Evolutionary conservation across 2,888 invertebrate genomes (phyloP), one percentile per base, ranked within the genome.

Genomic region (Tenthredo mesomela): DNA sequence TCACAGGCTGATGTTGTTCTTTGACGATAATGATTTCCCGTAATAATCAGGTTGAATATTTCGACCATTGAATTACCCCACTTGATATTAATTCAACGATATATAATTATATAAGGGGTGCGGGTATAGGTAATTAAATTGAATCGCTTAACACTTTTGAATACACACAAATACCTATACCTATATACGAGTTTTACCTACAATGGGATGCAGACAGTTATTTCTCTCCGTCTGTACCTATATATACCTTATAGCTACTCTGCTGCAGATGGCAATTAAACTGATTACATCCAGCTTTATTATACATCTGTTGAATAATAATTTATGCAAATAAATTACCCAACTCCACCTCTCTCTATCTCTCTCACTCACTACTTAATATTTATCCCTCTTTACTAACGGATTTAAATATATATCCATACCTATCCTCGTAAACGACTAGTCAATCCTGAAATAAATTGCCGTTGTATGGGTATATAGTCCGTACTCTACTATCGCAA

Each of bases 281-380:
- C 80, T 80, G 61, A 80, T 80, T 80, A 61, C 80, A 80, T 50
- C 50, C 80, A 25, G 58, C 61, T 80, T 61, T 80, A 58, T 80
- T 80, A 73, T 73, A 80, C 58, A 80, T 58, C 80, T 80, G 58
- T 80, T 80, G 80, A 80, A 80, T 80, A 33, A 77, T 77, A 80
- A 80, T 80, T 80, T 61, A 80, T 80, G 80, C 37, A n/a, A 80
- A 80, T 80, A 40, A 80, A 61, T 80, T 61, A 37, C 58, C 21
- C 37, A 12, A 29, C 78, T 54, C 78, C 12, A 25, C 9, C 15
- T 47, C 9, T 9, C 40, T n/a, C 73, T 73, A 21, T 67, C 18
- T 33, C 29, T 71, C 40, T 40, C 25, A 5, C 21, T 40, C 21
- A 40, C 43, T 73, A 40, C 73, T 43, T 73, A n/a, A 73, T 73